Evolutionary conservation across 1,140 invertebrate species (phyloP), one percentile per base, ranked within the genome.

Genomic region (Hylaeus volcanicus): DNA sequence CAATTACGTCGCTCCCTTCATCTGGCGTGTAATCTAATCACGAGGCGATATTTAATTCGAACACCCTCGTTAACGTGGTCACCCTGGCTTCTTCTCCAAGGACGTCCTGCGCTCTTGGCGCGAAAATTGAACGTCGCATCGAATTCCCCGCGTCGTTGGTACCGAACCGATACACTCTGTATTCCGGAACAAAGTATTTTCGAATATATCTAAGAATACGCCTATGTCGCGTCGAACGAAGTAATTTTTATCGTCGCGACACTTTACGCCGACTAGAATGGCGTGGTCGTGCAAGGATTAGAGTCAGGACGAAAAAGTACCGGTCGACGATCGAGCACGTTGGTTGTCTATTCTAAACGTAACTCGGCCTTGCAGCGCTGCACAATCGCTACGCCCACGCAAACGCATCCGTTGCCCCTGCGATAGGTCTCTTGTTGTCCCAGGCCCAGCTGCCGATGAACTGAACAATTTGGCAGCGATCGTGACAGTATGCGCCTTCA

Each of bases 381-480:
- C 53, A 82, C 69, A 77, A 78, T 72, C 48, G 79, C 45, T 51
- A 53, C 51, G 9, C 26, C 66, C 39, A 56, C 15, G 66, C 15
- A 12, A 58, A 51, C 60, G 51, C 66, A 70, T 58, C n/a, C 74
- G 55, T 51, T 71, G 8, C 56, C 9, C 48, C 14, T 37, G 55
- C 48, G 41, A 26, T 55, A 39, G 26, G n/a, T 26, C 56, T 3
- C 43, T 43, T 14, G 51, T 74, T 64, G 48, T 6, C 61, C 60
- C 37, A 9, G 63, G 26, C 58, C 48, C 43, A 55, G 12, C 56
- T 15, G 39, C 58, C 65, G 51, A 60, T 65, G 60, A 56, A 64
- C 53, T 58, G 61, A 39, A 56, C 63, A 15, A 80, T 85, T 87
- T 87, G 86, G 86, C 86, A 85, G 37, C 55, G 82, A 11, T 60